These are phyloP conservation scores for Eurois occulta DNA, from an alignment of 2,888 invertebrate genomes.

Conservation along the genomic window DNA sequence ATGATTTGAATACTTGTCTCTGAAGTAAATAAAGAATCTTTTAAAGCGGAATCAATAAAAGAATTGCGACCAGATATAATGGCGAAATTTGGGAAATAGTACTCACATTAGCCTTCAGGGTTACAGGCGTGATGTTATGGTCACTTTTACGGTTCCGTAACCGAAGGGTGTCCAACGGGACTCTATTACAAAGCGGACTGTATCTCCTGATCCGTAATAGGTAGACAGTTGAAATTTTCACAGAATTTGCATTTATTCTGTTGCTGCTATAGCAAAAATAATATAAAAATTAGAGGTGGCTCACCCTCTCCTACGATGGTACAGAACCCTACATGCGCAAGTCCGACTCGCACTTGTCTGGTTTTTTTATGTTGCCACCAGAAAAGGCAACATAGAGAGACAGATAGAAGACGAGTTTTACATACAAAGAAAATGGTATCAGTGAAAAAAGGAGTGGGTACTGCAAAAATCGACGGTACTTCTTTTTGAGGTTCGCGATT, in stretches of 20 bases:
- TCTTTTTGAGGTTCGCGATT: neutral
- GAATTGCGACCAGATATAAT: neutral
- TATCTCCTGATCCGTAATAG: no score
- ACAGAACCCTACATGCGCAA: no score
- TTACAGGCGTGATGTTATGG: neutral
- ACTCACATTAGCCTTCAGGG: neutral
- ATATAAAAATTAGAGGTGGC: no score
- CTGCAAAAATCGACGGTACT: no score
- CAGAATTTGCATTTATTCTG: no score
- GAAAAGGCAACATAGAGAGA: neutral
- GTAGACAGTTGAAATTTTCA: no score
- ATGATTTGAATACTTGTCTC: neutral
- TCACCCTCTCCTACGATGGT: no score
- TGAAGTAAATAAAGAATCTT: neutral
- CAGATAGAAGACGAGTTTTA: neutral
- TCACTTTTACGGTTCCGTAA: no score
- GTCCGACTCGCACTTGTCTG: no score
- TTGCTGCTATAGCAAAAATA: no score
- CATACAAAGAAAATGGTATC: neutral
- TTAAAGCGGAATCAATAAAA: neutral
- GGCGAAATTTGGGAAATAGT: neutral
- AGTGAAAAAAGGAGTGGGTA: neutral
- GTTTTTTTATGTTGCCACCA: neutral
- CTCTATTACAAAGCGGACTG: no score
- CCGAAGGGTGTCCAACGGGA: no score